A percentile compares a stretch with the other conserved stretches of the same genome.
These are phyloP conservation scores for Apodemus speciosus DNA, from an alignment of 2,113 vertebrate species.

Conservation along the genomic window DNA sequence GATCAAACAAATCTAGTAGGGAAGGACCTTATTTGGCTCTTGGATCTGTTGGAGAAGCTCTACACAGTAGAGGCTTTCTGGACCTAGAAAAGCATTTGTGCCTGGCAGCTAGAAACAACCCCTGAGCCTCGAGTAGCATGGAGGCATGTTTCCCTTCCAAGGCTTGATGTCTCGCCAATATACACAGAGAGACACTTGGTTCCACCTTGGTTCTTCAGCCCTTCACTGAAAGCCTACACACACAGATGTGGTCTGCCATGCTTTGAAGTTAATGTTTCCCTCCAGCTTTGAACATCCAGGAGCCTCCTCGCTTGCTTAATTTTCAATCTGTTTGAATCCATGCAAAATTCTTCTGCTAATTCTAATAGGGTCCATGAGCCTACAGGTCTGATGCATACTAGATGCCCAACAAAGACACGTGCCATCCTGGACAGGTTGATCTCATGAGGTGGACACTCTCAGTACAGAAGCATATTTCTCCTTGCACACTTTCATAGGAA, in stretches of 20 bases:
- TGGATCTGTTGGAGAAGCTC: background rate
- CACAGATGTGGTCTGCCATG: fast-evolving
- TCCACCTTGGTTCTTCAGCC: background rate
- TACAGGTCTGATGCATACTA: background rate
- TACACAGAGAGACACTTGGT: background rate
- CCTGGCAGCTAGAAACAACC: background rate
- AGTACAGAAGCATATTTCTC: background rate
- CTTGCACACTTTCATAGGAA: background rate
- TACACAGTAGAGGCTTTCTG: background rate
- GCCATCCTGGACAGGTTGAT: background rate
- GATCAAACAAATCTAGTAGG: background rate
- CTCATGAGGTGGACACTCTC: background rate
- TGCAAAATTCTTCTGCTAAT: background rate
- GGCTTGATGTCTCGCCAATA: background rate
- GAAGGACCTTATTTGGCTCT: background rate
- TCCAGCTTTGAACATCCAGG: background rate
- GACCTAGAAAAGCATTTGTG: background rate
- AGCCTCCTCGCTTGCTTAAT: background rate
- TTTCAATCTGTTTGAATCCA: background rate
- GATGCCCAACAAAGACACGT: background rate
- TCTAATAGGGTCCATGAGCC: background rate
- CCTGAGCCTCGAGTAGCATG: background rate
- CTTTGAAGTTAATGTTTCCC: background rate
- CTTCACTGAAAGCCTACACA: background rate
- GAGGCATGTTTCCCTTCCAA: background rate